These are phyloP conservation scores for Montipora sp. DNA, from an alignment of 64 coral and sea anemone genomes.

Conservation along the genomic window DNA sequence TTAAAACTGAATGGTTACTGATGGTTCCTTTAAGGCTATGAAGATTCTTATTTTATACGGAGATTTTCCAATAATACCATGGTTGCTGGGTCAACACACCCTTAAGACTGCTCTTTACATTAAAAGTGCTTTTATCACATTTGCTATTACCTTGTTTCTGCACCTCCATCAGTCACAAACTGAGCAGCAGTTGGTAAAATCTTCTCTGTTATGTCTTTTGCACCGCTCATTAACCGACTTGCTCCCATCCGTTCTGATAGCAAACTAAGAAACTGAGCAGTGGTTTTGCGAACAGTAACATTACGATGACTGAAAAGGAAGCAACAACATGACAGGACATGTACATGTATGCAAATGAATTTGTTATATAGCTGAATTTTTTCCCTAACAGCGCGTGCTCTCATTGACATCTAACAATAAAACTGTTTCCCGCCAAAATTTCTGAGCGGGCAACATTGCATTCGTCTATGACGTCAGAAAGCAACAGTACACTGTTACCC, in stretches of 20 bases:
- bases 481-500: no score
- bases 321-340: not conserved
- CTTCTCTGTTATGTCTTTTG: conserved; percentile 94
- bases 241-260: conserved; percentile 94
- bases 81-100: not conserved
- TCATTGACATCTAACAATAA: no score
- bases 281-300: conserved; percentile 86
- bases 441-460: no score
- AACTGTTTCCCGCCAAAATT: no score
- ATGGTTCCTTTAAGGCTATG: no score
- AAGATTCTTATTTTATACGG: no score
- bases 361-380: not conserved
- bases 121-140: not conserved
- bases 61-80: not conserved
- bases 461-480: no score
- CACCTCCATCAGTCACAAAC: conserved; percentile 87
- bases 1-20: no score
- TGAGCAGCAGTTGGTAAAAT: conserved; percentile 89
- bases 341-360: not conserved
- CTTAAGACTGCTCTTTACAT: not conserved
- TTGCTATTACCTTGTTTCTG: conserved; percentile 79
- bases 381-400: no score
- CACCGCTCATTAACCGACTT: conserved; percentile 84
- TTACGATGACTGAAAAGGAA: conserved; percentile 74
- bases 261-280: conserved; percentile 89